Evolutionary conservation across 1,140 invertebrate species (phyloP).

Genomic region (Mylabris phalerata): DNA sequence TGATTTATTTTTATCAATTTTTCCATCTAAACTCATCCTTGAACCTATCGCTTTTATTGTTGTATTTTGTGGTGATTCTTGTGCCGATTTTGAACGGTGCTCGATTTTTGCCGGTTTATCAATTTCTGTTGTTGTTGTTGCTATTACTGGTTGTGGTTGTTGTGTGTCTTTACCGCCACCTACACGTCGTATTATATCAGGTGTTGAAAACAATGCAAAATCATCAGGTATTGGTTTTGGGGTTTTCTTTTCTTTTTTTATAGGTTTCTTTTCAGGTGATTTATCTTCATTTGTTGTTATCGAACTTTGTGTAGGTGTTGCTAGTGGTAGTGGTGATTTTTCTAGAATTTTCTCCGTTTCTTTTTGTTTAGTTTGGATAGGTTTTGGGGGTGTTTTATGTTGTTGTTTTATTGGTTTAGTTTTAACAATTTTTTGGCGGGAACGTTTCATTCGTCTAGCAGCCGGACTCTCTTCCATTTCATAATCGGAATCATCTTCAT

Average conservation of each 20-base stretch:
- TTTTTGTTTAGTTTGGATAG: slow-evolving; percentile 33
- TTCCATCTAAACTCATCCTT: slow-evolving; percentile 24
- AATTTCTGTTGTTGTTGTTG: slow-evolving; percentile 32
- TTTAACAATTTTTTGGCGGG: slow-evolving; percentile 1
- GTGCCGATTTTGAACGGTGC: slow-evolving; percentile 34
- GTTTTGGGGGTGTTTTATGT: slow-evolving; percentile 18
- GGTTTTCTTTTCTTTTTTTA: slow-evolving; percentile 63
- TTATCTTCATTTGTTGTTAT: slow-evolving; percentile 9
- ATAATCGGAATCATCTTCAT: slow-evolving; percentile 39
- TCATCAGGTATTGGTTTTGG: slow-evolving; percentile 55
- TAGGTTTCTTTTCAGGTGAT: slow-evolving; percentile 32
- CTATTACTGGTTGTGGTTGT: slow-evolving; percentile 1
- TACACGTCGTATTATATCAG: slow-evolving; percentile 68
- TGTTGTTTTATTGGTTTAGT: slow-evolving; percentile 1
- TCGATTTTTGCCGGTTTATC: slow-evolving; percentile 37
- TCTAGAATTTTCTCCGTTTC: slow-evolving; percentile 39
- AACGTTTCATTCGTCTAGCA: slow-evolving; percentile 1
- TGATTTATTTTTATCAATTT: slow-evolving; percentile 15
- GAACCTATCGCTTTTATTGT: slow-evolving; percentile 9
- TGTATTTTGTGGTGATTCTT: slow-evolving; percentile 14
- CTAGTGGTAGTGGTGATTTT: slow-evolving; percentile 27
- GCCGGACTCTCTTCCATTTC: slow-evolving; percentile 31
- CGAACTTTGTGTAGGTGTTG: too few species aligned
- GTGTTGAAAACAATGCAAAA: slow-evolving; percentile 67
- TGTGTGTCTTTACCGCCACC: slow-evolving; percentile 45